These are phyloP conservation scores for Plodia interpunctella DNA, from an alignment of 1,140 invertebrate species.

Conservation along the genomic window DNA sequence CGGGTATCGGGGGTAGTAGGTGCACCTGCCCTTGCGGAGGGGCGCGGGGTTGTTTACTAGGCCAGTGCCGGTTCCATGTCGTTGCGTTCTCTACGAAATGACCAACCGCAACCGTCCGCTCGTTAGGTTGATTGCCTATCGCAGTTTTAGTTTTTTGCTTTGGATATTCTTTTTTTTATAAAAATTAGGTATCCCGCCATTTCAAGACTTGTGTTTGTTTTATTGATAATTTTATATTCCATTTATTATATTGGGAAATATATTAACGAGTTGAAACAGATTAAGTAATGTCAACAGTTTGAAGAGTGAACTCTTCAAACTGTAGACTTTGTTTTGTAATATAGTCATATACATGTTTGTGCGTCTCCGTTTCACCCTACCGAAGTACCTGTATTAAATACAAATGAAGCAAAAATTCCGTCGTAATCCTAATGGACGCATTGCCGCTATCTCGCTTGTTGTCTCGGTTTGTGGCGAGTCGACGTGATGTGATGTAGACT, in stretches of 20 bases:
- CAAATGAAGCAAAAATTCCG: constrained; percentile 27
- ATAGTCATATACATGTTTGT: no score
- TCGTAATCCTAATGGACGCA: constrained; percentile 7
- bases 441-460: constrained; percentile 7
- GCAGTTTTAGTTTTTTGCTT: not conserved
- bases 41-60: not conserved
- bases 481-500: constrained; percentile 28
- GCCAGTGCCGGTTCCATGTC: constrained; percentile 1
- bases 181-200: no score
- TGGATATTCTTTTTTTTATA: not conserved
- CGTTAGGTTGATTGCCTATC: not conserved
- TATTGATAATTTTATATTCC: no score
- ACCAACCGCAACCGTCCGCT: not conserved
- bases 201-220: no score
- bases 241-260: no score
- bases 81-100: not conserved
- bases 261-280: no score
- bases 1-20: not conserved
- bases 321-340: no score
- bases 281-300: no score
- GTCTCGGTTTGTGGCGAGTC: constrained; percentile 20
- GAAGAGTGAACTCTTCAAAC: no score
- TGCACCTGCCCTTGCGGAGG: constrained; percentile 1
- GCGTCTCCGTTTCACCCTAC: not conserved
- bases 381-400: constrained; percentile 11